These are phyloP conservation scores for Brassicogethes aeneus DNA, from an alignment of 2,888 invertebrate species.

Conservation along the genomic window DNA sequence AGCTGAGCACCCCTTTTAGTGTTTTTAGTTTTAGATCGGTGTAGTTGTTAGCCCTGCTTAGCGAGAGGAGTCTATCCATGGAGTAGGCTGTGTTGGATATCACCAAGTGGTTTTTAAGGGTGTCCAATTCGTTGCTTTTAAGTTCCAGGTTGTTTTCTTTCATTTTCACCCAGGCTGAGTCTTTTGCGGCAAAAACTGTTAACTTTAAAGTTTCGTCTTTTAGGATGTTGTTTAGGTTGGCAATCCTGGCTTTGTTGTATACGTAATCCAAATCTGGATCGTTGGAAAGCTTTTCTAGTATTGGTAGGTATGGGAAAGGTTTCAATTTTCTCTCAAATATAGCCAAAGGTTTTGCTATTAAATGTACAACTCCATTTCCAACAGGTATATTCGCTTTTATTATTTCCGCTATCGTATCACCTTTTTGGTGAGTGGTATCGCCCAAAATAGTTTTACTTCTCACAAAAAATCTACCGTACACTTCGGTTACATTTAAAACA, in stretches of 20 bases:
- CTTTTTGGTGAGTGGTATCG: constrained; percentile 63
- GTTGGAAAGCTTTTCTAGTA: constrained; percentile 68
- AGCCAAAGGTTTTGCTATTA: constrained; percentile 81
- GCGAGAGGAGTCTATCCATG: constrained; percentile 52
- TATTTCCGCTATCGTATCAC: constrained; percentile 76
- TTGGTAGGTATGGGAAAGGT: constrained; percentile 77
- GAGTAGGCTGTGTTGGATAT: constrained; percentile 64
- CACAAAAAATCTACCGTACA: constrained; percentile 60
- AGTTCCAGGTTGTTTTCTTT: constrained; percentile 14
- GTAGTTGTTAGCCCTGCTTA: constrained; percentile 15
- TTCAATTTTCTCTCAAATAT: constrained; percentile 74
- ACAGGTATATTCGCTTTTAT: constrained; percentile 83
- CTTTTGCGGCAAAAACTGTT: constrained; percentile 84
- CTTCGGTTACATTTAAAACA: constrained; percentile 62
- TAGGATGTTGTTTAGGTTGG: constrained; percentile 66
- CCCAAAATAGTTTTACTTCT: constrained; percentile 73
- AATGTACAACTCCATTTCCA: constrained; percentile 83
- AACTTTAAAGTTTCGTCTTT: constrained; percentile 54
- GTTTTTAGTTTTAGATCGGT: constrained; percentile 19
- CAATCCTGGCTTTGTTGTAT: constrained; percentile 61
- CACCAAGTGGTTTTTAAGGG: constrained; percentile 80
- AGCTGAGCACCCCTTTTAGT: constrained; percentile 20
- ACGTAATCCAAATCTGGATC: constrained; percentile 79
- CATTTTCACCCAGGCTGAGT: constrained; percentile 69
- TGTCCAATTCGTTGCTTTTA: constrained; percentile 53